Evolutionary conservation across 2,113 vertebrate species (phyloP), one percentile per base, ranked within the genome.

Genomic region (Aviceda subcristata): DNA sequence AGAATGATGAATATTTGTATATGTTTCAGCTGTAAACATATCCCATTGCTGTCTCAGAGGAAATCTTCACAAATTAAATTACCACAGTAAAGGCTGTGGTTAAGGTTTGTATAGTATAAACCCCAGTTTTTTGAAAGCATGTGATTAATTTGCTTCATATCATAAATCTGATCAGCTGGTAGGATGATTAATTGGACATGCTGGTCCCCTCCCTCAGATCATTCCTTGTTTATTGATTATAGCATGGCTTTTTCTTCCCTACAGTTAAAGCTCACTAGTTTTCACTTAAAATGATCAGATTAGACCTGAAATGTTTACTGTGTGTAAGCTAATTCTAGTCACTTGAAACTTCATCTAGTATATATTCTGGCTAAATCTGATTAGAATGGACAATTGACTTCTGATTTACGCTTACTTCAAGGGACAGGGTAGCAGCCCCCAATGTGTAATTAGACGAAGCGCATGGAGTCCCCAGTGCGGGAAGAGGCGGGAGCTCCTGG

Each of bases 281-380:
- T 96, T 94, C 72, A 59, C 83, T 95, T 92, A 72, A 96, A 97
- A 91, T 97, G 96, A 95, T 92, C 59, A 57, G 82, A 97, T 96
- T 89, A 91, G 94, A 95, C 41, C 59, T 96, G 96, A 98, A 98
- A 97, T 97, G 96, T 97, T 97, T 98, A 96, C 94, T 95, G 93
- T 73, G 95, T 92, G 74, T 69, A 95, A 96, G 75, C 56, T 96
- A 97, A 97, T 96, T 96, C 92, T 20, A 92, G 91, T 95, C 90
- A 90, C 95, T 95, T 92, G 89, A 94, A 97, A 95, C 94, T 92
- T 96, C 81, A 71, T 11, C 8, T 68, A 86, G 69, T 34, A 85
- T 95, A 82, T 76, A 94, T 74, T 87, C 39, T 56, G 74, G n/a
- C 34, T 84, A 91, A 91, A 91, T 81, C 83, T 94, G 94, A 97